phyloP scores from a whole-genome alignment of 1,140 invertebrate species.

The Eupristina koningsbergeri region DNA sequence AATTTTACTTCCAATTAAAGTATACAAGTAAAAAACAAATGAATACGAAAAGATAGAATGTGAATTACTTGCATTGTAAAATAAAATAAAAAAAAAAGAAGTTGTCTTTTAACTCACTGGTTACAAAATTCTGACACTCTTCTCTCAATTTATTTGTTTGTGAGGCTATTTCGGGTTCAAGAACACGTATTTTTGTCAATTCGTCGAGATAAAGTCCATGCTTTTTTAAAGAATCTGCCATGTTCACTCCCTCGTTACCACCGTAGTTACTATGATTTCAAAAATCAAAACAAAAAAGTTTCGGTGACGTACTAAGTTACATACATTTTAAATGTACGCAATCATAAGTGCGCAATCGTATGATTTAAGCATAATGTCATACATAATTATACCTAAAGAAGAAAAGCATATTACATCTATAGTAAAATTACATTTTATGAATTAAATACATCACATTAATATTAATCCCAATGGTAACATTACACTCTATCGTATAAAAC shows the following conservation, averaged over 20 bases:
- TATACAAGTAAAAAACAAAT: not conserved
- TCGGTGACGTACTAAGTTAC: no score
- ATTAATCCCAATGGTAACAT: no score
- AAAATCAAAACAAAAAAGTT: constrained; percentile 42
- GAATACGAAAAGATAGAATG: not conserved
- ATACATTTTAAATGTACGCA: no score
- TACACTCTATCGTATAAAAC: no score
- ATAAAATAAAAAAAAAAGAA: not conserved
- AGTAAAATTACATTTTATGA: no score
- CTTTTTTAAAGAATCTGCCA: constrained; percentile 83
- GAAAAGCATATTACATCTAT: no score
- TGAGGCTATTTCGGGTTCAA: constrained; percentile 84
- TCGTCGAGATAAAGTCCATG: constrained; percentile 89
- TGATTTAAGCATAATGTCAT: no score
- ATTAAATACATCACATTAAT: no score
- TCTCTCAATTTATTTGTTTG: constrained; percentile 86
- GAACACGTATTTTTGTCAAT: constrained; percentile 86
- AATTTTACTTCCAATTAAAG: no score
- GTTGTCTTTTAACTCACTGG: constrained; percentile 77
- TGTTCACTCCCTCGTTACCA: constrained; percentile 57
- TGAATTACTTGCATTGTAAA: not conserved
- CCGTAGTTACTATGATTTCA: constrained; percentile 36
- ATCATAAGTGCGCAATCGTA: no score
- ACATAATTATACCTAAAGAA: no score
- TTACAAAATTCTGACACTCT: constrained; percentile 86